phyloP scores from a whole-genome alignment of 2,113 vertebrate genomes.

The Spheniscus mendiculus region DNA sequence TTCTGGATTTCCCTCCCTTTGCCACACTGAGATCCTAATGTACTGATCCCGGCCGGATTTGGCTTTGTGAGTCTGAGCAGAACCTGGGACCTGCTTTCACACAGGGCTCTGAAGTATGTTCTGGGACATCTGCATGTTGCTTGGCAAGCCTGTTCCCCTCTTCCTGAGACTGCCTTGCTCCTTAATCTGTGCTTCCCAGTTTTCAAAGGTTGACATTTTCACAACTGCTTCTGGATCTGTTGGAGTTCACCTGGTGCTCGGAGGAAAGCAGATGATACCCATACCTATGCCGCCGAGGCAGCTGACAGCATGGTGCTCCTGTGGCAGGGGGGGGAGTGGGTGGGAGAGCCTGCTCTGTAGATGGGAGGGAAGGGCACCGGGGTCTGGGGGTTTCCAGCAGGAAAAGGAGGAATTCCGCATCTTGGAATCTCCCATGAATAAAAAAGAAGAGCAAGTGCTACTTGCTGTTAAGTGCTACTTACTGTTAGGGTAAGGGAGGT shows the following conservation, averaged over 20 bases:
- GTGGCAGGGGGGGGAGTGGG: background rate
- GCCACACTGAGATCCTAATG: background rate
- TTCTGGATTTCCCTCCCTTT: background rate
- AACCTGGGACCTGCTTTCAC: background rate
- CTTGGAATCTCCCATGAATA: background rate
- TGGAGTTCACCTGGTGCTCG: background rate
- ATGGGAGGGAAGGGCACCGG: accelerated
- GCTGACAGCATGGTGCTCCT: background rate
- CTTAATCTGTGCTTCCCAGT: background rate
- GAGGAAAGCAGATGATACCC: background rate
- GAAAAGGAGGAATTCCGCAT: background rate
- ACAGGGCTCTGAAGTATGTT: background rate
- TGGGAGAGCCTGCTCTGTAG: background rate
- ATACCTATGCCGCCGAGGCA: background rate
- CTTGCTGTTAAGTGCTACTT: too few species aligned
- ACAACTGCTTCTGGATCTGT: background rate
- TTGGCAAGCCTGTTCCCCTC: background rate
- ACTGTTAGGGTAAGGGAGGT: background rate
- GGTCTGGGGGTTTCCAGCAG: background rate
- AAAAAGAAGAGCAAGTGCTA: background rate
- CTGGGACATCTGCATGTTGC: background rate
- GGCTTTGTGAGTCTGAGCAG: background rate
- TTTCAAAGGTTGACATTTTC: background rate
- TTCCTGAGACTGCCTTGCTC: background rate
- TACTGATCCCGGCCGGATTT: background rate